Evolutionary conservation across 2,113 vertebrate genomes (phyloP), one percentile per base, ranked within the genome.

Genomic region (Eublepharis macularius): DNA sequence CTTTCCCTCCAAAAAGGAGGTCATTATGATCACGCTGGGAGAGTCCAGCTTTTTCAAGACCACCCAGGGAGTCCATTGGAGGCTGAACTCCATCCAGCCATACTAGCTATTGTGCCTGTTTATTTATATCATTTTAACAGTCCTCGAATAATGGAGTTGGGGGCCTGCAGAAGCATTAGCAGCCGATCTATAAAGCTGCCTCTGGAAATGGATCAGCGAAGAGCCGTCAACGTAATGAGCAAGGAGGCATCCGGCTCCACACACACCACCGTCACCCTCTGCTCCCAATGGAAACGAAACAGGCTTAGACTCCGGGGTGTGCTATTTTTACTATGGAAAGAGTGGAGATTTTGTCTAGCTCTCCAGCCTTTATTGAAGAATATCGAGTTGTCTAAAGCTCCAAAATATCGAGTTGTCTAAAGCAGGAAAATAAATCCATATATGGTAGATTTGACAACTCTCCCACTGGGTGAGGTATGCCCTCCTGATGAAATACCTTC

Each of bases 131-230:
- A 17, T 84, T n/a, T 83, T 74, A 43, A 89, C 88, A 84, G 1
- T n/a, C 21, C 54, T 80, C 70, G 63, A 72, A 88, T 89, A 90
- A 90, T 81, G 70, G 85, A 16, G 57, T 34, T 26, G 41, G 36
- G 72, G 72, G 43, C 69, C 89, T 90, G 85, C 82, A 84, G 83
- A 92, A 24, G 83, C 60, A 75, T 83, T 63, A 63, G 68, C 76
- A 32, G 45, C 76, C 36, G 54, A 1, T 45, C 66, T 84, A 74
- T 82, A 68, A 81, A 74, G 82, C 26, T 21, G 36, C 81, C 77
- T 86, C 89, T 84, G 63, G 78, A 87, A 76, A 85, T 6, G 29
- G 26, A 81, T 66, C 77, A 88, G 72, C 12, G 49, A 77, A 16
- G 69, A 78, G 70, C 69, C 86, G 47, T 68, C 49, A 65, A 24